These are phyloP conservation scores for Platyrinchus mystaceus DNA, from an alignment of 2,797 vertebrate genomes.

Conservation along the genomic window DNA sequence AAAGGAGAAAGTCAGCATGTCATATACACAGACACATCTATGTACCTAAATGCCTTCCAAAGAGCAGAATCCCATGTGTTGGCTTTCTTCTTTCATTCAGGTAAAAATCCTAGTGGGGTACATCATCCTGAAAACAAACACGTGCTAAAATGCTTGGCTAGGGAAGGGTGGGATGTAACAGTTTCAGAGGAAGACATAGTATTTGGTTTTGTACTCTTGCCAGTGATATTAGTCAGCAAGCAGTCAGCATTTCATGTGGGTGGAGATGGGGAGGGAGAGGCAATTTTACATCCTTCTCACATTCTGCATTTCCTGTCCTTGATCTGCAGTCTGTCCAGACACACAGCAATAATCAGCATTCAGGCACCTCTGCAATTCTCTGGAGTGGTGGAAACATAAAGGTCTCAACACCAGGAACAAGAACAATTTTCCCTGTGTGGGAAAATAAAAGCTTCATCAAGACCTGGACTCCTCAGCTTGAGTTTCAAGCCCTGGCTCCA, in stretches of 20 bases:
- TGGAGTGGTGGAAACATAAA: not conserved
- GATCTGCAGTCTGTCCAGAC: not conserved
- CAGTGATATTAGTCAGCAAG: not conserved
- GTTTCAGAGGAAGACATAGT: not conserved
- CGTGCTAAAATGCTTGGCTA: not conserved
- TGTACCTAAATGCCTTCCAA: not conserved
- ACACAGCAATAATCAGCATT: rapidly evolving
- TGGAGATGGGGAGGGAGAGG: not conserved
- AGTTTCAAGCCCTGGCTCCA: not conserved
- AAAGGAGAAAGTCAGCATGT: not conserved
- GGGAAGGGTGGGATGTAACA: not conserved
- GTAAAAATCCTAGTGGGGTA: not conserved
- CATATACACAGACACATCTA: not conserved
- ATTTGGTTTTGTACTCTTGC: not conserved
- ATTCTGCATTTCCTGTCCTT: not conserved
- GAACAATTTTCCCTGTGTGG: not conserved
- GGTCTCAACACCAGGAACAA: not conserved
- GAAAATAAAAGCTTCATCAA: not conserved
- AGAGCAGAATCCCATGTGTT: not conserved
- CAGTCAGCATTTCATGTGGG: not conserved
- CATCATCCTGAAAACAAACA: not conserved
- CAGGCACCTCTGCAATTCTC: not conserved
- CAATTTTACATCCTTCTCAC: not conserved
- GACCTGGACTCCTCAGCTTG: not conserved
- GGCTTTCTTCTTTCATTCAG: not conserved